Conservation (phyloP, 1,140 invertebrate species). For the Drosophila bipectinata region DNA sequence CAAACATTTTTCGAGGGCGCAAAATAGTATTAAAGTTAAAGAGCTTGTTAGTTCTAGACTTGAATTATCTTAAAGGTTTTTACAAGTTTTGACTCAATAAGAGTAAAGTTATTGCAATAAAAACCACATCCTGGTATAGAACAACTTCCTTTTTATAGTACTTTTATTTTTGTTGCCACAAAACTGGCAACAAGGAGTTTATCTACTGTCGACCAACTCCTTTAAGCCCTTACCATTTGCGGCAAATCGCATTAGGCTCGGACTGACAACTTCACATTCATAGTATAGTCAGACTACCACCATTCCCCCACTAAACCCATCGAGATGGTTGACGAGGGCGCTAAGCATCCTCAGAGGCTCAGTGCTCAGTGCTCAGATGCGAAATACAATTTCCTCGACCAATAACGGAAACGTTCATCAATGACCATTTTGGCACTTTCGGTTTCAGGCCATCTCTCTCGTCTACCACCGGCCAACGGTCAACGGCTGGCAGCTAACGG, state of each 20-base stretch:
- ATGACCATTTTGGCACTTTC: conserved; percentile 72
- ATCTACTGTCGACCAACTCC: conserved; percentile 14
- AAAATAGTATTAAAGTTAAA: conserved; percentile 28
- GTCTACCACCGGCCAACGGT: neutral
- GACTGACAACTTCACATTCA: conserved; percentile 10
- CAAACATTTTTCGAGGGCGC: conserved; percentile 12
- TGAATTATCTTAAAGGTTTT: neutral
- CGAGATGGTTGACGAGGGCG: conserved; percentile 40
- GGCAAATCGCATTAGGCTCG: conserved; percentile 43
- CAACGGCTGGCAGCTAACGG: conserved; percentile 42
- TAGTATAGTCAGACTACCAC: neutral
- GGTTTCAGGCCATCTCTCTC: conserved; percentile 58
- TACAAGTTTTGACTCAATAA: neutral
- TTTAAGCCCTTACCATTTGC: conserved; percentile 35
- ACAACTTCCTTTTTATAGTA: conserved; percentile 22
- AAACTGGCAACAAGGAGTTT: conserved; percentile 7
- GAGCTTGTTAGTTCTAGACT: neutral
- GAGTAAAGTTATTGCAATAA: conserved; percentile 11
- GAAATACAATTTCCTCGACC: conserved; percentile 64
- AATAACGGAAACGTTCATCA: conserved; percentile 70
- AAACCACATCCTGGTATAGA: conserved; percentile 22
- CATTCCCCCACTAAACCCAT: conserved; percentile 15
- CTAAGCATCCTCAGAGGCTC: conserved; percentile 37
- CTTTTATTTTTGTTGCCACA: conserved; percentile 10
- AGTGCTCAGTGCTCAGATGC: conserved; percentile 35